Evolutionary conservation across 2,797 vertebrate species (phyloP).

Genomic region (Spinus olivaceus): DNA sequence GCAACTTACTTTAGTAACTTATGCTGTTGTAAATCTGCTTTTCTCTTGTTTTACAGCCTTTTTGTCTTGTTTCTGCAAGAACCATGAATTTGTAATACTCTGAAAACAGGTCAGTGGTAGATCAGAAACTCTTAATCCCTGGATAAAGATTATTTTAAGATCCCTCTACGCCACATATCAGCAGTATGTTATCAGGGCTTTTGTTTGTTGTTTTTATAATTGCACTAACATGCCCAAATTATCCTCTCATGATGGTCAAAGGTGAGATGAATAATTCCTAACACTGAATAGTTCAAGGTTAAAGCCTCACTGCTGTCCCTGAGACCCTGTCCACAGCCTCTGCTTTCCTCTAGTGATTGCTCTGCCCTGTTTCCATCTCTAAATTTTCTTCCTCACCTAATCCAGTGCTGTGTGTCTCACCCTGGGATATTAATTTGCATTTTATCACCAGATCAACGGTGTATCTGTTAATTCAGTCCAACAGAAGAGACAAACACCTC

Average conservation of each 20-base stretch:
- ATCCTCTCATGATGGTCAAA: not conserved
- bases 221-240: not conserved
- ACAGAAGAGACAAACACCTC: not conserved
- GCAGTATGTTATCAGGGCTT: not conserved
- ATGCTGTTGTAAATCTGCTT: not conserved
- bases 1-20: not conserved
- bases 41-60: slow-evolving; percentile 4
- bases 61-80: slow-evolving; percentile 18
- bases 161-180: not conserved
- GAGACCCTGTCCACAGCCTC: not conserved
- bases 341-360: not conserved
- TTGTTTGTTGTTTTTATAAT: not conserved
- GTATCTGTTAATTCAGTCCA: not conserved
- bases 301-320: not conserved
- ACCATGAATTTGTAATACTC: slow-evolving; percentile 43
- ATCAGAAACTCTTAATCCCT: slow-evolving; percentile 66
- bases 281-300: not conserved
- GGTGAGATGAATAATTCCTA: not conserved
- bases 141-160: slow-evolving; percentile 72
- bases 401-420: not conserved
- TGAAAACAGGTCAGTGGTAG: slow-evolving; percentile 66
- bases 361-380: not conserved
- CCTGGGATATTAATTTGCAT: not conserved
- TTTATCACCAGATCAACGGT: not conserved
- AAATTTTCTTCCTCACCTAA: not conserved